These are phyloP conservation scores for Troides oblongomaculatus DNA, from an alignment of 2,888 invertebrate species.

Conservation along the genomic window DNA sequence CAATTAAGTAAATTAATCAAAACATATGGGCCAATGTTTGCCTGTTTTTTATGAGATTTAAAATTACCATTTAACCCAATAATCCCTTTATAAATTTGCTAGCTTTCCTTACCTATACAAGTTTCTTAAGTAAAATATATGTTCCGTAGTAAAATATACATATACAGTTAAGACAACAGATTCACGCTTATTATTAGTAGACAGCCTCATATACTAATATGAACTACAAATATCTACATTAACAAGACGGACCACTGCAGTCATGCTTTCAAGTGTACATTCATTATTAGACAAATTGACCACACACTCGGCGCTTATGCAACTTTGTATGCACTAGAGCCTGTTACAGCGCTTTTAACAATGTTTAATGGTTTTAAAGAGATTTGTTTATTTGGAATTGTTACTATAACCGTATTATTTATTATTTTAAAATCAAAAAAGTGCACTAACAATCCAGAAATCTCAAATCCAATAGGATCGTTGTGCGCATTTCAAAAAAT, in stretches of 20 bases:
- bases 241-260: slow-evolving; percentile 43
- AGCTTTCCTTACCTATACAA: no score
- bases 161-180: slow-evolving; percentile 5
- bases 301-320: slow-evolving; percentile 36
- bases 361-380: background rate
- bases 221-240: slow-evolving; percentile 28
- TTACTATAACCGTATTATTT: background rate
- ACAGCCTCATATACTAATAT: slow-evolving; percentile 14
- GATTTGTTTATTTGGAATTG: background rate
- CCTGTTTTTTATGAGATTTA: no score
- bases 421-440: background rate
- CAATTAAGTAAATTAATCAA: no score
- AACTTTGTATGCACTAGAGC: slow-evolving; percentile 12
- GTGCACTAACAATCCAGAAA: background rate
- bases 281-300: slow-evolving; percentile 42
- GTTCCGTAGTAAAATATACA: background rate
- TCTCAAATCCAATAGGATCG: no score
- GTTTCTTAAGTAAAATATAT: background rate
- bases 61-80: no score
- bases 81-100: no score
- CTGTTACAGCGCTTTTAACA: slow-evolving; percentile 1
- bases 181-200: slow-evolving; percentile 14
- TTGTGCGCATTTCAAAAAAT: no score
- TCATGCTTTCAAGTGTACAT: slow-evolving; percentile 42
- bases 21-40: no score